A percentile compares a stretch with the other conserved stretches of the same genome.
These are phyloP conservation scores for Ephestia elutella DNA, from an alignment of 1,140 invertebrate species.

Conservation along the genomic window DNA sequence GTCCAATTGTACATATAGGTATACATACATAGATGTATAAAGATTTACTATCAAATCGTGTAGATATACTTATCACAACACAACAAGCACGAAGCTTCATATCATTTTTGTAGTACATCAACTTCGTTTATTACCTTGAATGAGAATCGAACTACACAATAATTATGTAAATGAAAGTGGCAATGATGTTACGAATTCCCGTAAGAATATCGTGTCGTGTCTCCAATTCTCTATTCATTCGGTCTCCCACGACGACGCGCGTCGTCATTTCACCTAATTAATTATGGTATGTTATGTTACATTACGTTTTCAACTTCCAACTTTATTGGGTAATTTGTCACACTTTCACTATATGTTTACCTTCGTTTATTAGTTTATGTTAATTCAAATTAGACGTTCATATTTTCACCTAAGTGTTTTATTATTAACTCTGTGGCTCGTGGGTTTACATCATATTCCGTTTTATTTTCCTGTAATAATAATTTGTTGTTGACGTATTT, in stretches of 20 bases:
- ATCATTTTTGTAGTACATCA: no score
- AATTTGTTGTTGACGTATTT: background rate
- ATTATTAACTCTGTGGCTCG: background rate
- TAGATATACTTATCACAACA: no score
- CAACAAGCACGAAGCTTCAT: no score
- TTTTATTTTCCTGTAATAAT: background rate
- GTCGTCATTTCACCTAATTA: slow-evolving; percentile 36
- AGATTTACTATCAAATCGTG: no score
- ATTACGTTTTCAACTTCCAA: slow-evolving; percentile 1
- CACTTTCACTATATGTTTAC: slow-evolving; percentile 14
- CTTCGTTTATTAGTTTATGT: slow-evolving; percentile 6
- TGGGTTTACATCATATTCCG: no score
- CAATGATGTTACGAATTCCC: slow-evolving; percentile 37
- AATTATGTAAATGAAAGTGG: slow-evolving; percentile 49
- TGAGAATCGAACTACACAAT: slow-evolving; percentile 16
- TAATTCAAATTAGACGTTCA: background rate
- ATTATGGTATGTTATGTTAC: slow-evolving; percentile 19
- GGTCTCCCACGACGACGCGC: slow-evolving; percentile 53
- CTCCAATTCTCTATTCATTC: slow-evolving; percentile 39
- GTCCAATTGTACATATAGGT: no score
- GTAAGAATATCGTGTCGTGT: slow-evolving; percentile 39
- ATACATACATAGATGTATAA: no score
- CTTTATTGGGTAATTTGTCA: slow-evolving; percentile 14
- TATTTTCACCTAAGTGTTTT: background rate
- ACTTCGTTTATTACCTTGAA: background rate